Base-by-base conservation (phyloP, 2,797 vertebrate species). In the Margarornis squamiger region DNA sequence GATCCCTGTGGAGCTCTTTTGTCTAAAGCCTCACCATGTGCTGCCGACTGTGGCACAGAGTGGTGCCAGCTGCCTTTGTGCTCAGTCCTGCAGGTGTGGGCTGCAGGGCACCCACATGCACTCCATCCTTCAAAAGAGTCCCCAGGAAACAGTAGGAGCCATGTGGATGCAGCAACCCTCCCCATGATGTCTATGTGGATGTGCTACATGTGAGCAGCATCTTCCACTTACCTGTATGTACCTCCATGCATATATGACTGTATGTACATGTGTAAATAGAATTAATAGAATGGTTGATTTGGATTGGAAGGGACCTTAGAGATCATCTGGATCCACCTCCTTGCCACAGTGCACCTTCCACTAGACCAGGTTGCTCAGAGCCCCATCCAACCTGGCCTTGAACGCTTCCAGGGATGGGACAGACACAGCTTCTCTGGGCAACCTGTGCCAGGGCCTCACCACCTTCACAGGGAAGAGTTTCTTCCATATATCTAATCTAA, bases 341-440 rank as follows among this genome's bases (percentile, higher is more conserved):
- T 15, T 38, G 20, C 30, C 12, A 7, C 30, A 70, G 34, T 30
- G 65, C 41, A 48, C 8, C 26, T 68, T 24, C 36, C 27, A 6
- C 63, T 9, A 0, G 1, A 7, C 49, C 49, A 63, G 36, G 6
- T 0, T 36, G 27, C 26, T 68, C 70, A 10, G 9, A 63, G 12
- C 23, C 16, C 14, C 0, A 0, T 63, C 36, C 71, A 76, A 0
- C 36, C 36, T 32, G 38, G 29, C n/a, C n/a, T 76, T 63, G 65
- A 8, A 0, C 38, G 22, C 12, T 63, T 0, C 29, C 65, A 76
- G 57, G 17, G 7, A n/a, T 83, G 48, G 41, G 19, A 7, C 48
- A 68, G 36, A 63, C 36, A 12, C 65, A 90, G 51, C n/a, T 71
- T 0, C n/a, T 71, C 20, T n/a, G 49, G 16, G n/a, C 19, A 65